Evolutionary conservation across 1,140 invertebrate genomes (phyloP).

Genomic region (Drosophila subpulchrella): DNA sequence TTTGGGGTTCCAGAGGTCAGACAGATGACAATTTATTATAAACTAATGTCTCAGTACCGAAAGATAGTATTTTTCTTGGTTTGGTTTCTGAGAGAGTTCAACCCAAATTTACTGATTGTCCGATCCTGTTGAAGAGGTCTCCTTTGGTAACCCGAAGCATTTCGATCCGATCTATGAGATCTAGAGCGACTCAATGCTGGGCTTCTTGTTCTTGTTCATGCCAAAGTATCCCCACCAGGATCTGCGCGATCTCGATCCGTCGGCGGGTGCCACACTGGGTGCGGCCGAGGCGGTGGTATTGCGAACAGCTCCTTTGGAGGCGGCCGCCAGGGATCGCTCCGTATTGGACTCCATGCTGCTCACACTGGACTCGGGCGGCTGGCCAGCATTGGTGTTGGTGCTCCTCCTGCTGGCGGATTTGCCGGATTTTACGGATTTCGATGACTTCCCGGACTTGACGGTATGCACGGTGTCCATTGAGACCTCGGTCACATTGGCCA

Average conservation of each 20-base stretch:
- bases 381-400: background rate
- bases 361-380: background rate
- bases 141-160: background rate
- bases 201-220: slow-evolving; percentile 47
- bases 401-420: background rate
- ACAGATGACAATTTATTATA: background rate
- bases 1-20: background rate
- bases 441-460: slow-evolving; percentile 12
- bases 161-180: background rate
- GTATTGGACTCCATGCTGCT: background rate
- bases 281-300: background rate
- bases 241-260: background rate
- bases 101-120: background rate
- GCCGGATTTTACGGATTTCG: background rate
- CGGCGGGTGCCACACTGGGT: background rate
- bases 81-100: background rate
- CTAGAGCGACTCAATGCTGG: slow-evolving; percentile 33
- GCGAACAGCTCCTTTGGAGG: background rate
- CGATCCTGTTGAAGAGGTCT: background rate
- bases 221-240: slow-evolving; percentile 59
- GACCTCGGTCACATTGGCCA: slow-evolving; percentile 10
- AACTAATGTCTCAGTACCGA: background rate
- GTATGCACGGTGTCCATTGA: slow-evolving; percentile 10
- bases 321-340: background rate
- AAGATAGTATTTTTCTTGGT: background rate